These are phyloP conservation scores for Macrosteles quadrilineatus DNA, from an alignment of 1,140 invertebrate genomes.

Conservation along the genomic window DNA sequence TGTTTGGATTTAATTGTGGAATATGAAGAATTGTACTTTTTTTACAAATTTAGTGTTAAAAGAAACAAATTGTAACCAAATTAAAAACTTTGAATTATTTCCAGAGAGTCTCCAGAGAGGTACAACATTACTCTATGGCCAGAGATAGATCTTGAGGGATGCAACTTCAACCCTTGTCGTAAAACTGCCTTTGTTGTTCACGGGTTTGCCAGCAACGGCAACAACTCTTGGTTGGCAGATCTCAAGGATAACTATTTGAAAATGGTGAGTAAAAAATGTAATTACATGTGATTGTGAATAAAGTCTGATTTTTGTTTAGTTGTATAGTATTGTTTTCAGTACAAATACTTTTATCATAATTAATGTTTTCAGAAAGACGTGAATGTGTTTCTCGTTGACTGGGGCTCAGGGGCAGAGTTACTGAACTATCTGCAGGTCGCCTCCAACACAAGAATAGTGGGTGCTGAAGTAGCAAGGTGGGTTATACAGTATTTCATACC, in stretches of 20 bases:
- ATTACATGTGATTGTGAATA: too few species aligned
- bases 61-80: too few species aligned
- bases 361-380: constrained; percentile 47
- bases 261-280: constrained; percentile 39
- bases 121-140: constrained; percentile 38
- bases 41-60: too few species aligned
- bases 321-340: too few species aligned
- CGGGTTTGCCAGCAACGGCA: constrained; percentile 42
- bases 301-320: too few species aligned
- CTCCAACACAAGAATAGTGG: constrained; percentile 51
- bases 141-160: constrained; percentile 36
- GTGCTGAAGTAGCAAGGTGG: constrained; percentile 44
- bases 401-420: constrained; percentile 46
- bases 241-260: constrained; percentile 43
- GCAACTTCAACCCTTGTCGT: constrained; percentile 37
- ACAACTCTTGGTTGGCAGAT: constrained; percentile 41
- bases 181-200: constrained; percentile 44
- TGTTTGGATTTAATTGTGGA: too few species aligned
- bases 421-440: constrained; percentile 48
- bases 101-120: constrained; percentile 27
- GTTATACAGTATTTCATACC: too few species aligned
- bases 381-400: constrained; percentile 50
- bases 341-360: too few species aligned
- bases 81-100: constrained; percentile 11
- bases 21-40: too few species aligned